Evolutionary conservation across 2,888 invertebrate genomes (phyloP), one percentile per base, ranked within the genome.

Genomic region (Tholera decimalis): DNA sequence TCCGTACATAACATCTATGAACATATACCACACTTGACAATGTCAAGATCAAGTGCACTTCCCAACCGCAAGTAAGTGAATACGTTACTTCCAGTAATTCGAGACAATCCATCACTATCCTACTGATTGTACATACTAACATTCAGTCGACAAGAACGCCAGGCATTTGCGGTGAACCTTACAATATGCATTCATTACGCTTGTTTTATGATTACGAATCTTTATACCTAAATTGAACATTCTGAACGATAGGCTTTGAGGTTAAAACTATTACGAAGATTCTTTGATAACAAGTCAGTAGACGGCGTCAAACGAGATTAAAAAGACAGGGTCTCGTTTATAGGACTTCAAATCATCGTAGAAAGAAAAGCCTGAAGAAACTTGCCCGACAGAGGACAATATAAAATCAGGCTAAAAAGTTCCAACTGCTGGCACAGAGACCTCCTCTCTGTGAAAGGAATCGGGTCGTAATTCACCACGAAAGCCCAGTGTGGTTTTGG

Each of bases 11-110:
- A 33, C 18, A 51, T 8, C 4, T 15, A 33, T 65, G 24, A 65
- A 50, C 41, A 41, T 47, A 18, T 9, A 37, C 22, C 18, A 41
- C 75, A 58, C 59, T 43, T 43, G 46, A 43, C 58, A 58, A 60
- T 44, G 41, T 24, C 44, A 64, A 49, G 66, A 24, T 77, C 66
- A 78, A 60, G 65, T 77, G 51, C 35, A 55, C 28, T 53, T 72
- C 56, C 49, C 24, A 33, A 78, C 73, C 73, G 35, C 73, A 73
- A 4, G 74, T 73, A 78, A 73, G 11, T 43, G 41, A 37, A 66
- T 60, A 65, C 50, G 33, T 60, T 57, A 44, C 51, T 24, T 55
- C 3, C 22, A 18, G 18, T 26, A 39, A 18, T 33, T 22, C 13
- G 15, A 44, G 20, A 68, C 20, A 35, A 37, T 22, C 7, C n/a